These are phyloP conservation scores for Syngnathoides biaculeatus DNA, from an alignment of 2,113 vertebrate genomes.

Conservation along the genomic window DNA sequence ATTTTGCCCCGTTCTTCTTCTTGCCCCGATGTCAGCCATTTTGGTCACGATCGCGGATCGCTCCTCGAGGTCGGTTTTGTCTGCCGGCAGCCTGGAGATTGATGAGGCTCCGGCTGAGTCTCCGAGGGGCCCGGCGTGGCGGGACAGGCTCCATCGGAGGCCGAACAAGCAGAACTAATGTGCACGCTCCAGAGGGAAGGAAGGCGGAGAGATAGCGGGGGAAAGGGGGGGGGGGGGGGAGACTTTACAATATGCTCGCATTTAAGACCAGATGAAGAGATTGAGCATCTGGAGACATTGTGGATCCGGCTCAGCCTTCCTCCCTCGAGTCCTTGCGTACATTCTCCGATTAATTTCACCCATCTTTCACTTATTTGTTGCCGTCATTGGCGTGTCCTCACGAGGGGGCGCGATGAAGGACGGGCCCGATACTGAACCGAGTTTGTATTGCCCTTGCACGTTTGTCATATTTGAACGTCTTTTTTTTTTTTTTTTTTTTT, in stretches of 20 bases:
- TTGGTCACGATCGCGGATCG: slow-evolving; percentile 40
- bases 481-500: not conserved
- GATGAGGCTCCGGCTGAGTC: slow-evolving; percentile 52
- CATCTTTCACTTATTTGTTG: slow-evolving; percentile 6
- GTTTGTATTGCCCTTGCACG: slow-evolving; percentile 1
- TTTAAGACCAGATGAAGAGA: slow-evolving; percentile 7
- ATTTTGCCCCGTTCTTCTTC: slow-evolving; percentile 10
- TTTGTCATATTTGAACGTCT: slow-evolving; percentile 11
- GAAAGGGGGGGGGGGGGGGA: too few relatives aligned
- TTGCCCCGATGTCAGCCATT: slow-evolving; percentile 37
- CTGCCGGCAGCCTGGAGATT: slow-evolving; percentile 53
- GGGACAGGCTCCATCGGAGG: slow-evolving; percentile 61
- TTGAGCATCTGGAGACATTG: not conserved
- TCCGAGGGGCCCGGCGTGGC: slow-evolving; percentile 32
- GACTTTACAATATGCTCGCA: not conserved
- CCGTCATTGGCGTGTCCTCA: slow-evolving; percentile 29
- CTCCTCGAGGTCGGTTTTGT: slow-evolving; percentile 42
- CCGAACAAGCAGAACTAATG: slow-evolving; percentile 69
- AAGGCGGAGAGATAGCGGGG: not conserved
- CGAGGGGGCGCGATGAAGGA: slow-evolving; percentile 24
- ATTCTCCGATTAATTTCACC: slow-evolving; percentile 15
- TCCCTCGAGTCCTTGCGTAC: not conserved
- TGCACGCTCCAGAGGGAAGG: slow-evolving; percentile 45
- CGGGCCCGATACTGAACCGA: slow-evolving; percentile 2
- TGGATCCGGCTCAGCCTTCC: not conserved